phyloP scores from a whole-genome alignment of 2,888 invertebrate species.

The Blastobasis adustella region DNA sequence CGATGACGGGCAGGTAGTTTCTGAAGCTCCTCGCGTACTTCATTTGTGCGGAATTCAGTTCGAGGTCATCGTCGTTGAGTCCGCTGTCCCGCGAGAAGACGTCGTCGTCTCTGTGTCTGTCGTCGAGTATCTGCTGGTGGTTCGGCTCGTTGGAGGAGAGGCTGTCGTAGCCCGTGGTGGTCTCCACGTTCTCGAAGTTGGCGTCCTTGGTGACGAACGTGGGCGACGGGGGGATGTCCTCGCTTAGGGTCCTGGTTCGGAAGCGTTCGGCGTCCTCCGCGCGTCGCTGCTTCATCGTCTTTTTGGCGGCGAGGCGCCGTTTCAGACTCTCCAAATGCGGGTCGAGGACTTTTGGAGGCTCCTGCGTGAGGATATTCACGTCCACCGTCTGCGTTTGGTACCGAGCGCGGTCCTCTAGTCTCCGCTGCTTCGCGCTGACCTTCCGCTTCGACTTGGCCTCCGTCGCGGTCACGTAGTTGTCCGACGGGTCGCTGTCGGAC shows the following conservation, averaged over 20 bases:
- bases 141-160: constrained; percentile 59
- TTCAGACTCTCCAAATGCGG: constrained; percentile 56
- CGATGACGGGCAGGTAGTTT: constrained; percentile 64
- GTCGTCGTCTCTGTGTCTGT: constrained; percentile 40
- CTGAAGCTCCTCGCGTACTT: constrained; percentile 73
- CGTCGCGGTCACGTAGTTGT: constrained; percentile 49
- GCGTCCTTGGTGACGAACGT: constrained; percentile 62
- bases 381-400: constrained; percentile 80
- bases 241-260: constrained; percentile 81
- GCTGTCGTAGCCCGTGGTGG: constrained; percentile 66
- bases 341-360: constrained; percentile 31
- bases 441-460: constrained; percentile 51
- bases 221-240: constrained; percentile 67
- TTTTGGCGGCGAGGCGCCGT: constrained; percentile 56
- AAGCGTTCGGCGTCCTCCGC: constrained; percentile 82
- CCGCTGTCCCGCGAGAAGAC: constrained; percentile 74
- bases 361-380: constrained; percentile 39
- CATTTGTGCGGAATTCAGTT: constrained; percentile 75
- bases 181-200: constrained; percentile 62
- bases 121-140: constrained; percentile 49
- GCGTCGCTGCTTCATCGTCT: constrained; percentile 73
- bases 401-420: constrained; percentile 79
- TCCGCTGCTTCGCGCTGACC: constrained; percentile 78
- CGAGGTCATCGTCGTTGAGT: constrained; percentile 83
- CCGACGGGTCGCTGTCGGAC: constrained; percentile 57